These are phyloP conservation scores for Lagodon rhomboides DNA, from an alignment of 2,797 vertebrate genomes.

Conservation along the genomic window DNA sequence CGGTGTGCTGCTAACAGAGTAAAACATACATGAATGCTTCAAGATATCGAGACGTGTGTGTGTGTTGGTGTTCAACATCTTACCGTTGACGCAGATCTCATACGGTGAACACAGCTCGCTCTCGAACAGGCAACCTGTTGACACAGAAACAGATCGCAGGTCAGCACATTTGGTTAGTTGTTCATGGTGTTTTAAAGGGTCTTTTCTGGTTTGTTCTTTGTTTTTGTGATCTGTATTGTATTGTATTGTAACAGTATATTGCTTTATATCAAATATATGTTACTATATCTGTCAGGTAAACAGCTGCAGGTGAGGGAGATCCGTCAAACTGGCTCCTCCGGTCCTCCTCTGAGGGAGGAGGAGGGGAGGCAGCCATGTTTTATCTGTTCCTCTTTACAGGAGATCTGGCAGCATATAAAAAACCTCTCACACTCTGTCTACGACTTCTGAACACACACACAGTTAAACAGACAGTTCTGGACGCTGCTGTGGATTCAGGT, in stretches of 20 bases:
- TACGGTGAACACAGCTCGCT: constrained; percentile 89
- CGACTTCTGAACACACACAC: not conserved
- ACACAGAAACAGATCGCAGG: constrained; percentile 17
- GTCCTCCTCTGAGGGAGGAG: constrained; percentile 20
- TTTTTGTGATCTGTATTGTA: no score
- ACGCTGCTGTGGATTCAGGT: not conserved
- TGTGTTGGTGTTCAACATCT: constrained; percentile 62
- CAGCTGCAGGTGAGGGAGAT: constrained; percentile 20
- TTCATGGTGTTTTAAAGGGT: no score
- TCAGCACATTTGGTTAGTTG: not conserved
- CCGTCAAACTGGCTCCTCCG: constrained; percentile 27
- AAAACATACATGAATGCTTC: no score
- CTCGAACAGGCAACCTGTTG: constrained; percentile 92
- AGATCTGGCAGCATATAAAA: constrained; percentile 27
- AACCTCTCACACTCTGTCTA: constrained; percentile 6
- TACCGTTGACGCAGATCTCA: constrained; percentile 94
- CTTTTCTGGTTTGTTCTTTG: no score
- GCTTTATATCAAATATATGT: no score
- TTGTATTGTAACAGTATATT: no score
- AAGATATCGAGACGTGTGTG: not conserved
- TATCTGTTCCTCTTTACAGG: constrained; percentile 38
- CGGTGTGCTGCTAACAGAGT: no score
- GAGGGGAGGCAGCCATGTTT: constrained; percentile 37
- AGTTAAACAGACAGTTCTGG: not conserved
- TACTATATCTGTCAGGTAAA: constrained; percentile 37